Evolutionary conservation across 2,113 vertebrate genomes (phyloP).

Genomic region (Chionomys nivalis): DNA sequence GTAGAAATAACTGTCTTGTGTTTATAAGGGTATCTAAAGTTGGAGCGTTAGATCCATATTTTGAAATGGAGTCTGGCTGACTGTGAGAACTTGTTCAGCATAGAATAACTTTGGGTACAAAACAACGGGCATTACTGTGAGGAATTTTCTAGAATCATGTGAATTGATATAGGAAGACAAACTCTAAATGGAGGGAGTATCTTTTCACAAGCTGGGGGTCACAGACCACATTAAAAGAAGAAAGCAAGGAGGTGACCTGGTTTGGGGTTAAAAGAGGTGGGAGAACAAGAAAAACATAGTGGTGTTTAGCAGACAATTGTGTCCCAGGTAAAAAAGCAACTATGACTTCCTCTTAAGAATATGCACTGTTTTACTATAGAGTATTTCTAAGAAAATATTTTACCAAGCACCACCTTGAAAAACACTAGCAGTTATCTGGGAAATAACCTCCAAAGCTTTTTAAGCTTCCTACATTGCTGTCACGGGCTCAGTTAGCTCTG

Average conservation of each 20-base stretch:
- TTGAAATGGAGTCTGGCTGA: neutral
- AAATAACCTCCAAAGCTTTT: neutral
- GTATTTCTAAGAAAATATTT: constrained; percentile 46
- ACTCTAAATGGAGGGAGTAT: neutral
- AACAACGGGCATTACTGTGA: neutral
- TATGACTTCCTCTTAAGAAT: neutral
- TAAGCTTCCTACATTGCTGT: neutral
- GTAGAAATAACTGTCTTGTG: neutral
- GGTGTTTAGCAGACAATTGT: neutral
- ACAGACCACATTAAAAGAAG: neutral
- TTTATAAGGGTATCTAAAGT: neutral
- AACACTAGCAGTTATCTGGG: neutral
- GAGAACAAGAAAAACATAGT: neutral
- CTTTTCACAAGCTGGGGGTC: neutral
- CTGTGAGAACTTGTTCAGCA: neutral
- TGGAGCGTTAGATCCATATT: neutral
- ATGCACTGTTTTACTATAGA: neutral
- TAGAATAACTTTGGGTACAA: neutral
- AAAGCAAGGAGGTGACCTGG: neutral
- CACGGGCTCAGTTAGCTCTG: neutral
- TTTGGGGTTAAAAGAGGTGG: neutral
- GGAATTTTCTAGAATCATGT: neutral
- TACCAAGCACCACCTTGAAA: neutral
- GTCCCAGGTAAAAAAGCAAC: neutral
- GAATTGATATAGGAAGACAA: neutral